Evolutionary conservation across 2,888 invertebrate genomes (phyloP).

Genomic region (Mesorhabditis spiculigera): DNA sequence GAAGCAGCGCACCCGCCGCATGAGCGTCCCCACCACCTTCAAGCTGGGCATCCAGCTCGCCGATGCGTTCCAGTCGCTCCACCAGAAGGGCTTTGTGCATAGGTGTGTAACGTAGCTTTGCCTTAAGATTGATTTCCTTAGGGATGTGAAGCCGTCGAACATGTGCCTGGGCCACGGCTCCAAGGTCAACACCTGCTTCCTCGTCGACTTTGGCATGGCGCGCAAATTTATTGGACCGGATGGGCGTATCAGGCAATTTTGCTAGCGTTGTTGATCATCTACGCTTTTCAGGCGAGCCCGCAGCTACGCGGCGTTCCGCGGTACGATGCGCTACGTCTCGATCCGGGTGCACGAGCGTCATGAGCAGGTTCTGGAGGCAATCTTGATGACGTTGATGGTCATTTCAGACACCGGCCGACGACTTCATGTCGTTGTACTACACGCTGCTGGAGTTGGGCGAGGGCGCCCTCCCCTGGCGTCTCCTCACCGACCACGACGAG

Average conservation of each 20-base stretch:
- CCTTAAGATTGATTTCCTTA: slow-evolving; percentile 5
- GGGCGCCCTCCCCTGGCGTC: slow-evolving; percentile 46
- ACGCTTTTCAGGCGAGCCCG: slow-evolving; percentile 35
- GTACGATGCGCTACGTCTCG: slow-evolving; percentile 51
- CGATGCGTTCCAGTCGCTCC: slow-evolving; percentile 40
- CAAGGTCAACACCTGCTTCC: slow-evolving; percentile 33
- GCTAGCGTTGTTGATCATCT: background rate
- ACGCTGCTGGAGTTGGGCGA: slow-evolving; percentile 45
- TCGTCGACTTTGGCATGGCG: slow-evolving; percentile 53
- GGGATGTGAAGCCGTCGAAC: slow-evolving; percentile 54
- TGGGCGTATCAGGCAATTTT: slow-evolving; percentile 20
- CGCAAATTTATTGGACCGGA: slow-evolving; percentile 27
- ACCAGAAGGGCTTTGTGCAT: slow-evolving; percentile 47
- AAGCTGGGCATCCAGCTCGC: slow-evolving; percentile 39
- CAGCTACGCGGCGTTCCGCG: slow-evolving; percentile 52
- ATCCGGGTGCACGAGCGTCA: slow-evolving; percentile 45
- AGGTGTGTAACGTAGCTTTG: slow-evolving; percentile 14
- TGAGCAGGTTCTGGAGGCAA: slow-evolving; percentile 22
- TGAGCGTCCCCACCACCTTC: slow-evolving; percentile 24
- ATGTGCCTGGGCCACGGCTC: slow-evolving; percentile 43
- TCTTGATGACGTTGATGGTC: background rate
- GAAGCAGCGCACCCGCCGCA: slow-evolving; percentile 20
- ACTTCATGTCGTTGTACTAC: slow-evolving; percentile 45
- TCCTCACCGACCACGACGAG: slow-evolving; percentile 36
- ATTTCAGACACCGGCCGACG: slow-evolving; percentile 42